phyloP scores from a whole-genome alignment of 2,113 vertebrate species.

The Eublepharis macularius region DNA sequence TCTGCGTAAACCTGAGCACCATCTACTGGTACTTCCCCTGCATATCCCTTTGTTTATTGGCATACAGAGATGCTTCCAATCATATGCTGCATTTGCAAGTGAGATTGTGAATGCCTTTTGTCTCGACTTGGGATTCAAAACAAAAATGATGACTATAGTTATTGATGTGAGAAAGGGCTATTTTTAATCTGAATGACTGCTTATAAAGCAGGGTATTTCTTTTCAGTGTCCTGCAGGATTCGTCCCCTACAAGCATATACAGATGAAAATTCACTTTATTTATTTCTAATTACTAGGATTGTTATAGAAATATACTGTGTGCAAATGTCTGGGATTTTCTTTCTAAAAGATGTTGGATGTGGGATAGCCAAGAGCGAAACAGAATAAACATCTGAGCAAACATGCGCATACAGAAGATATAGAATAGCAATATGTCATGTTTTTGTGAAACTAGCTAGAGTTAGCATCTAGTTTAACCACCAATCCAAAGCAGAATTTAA shows the following conservation, averaged over 20 bases:
- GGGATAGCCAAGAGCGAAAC: too few relatives aligned
- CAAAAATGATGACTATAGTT: background rate
- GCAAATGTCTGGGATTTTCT: too few relatives aligned
- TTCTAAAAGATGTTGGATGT: too few relatives aligned
- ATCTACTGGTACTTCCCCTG: background rate
- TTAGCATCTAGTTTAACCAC: too few relatives aligned
- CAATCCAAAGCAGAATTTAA: too few relatives aligned
- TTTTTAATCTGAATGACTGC: background rate
- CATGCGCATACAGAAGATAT: too few relatives aligned
- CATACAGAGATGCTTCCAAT: background rate
- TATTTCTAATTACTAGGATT: too few relatives aligned
- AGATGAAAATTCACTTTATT: too few relatives aligned
- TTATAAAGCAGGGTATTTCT: background rate
- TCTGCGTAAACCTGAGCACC: background rate
- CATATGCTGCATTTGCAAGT: background rate
- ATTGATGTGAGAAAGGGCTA: background rate
- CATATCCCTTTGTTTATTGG: background rate
- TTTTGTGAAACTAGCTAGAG: too few relatives aligned
- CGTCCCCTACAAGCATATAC: background rate
- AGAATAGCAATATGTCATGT: too few relatives aligned
- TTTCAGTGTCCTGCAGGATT: background rate
- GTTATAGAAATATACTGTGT: too few relatives aligned
- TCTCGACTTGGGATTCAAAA: background rate
- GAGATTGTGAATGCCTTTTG: background rate
- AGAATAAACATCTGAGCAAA: too few relatives aligned